Conservation (phyloP, 1,140 invertebrate genomes). For the Drosophila funebris region DNA sequence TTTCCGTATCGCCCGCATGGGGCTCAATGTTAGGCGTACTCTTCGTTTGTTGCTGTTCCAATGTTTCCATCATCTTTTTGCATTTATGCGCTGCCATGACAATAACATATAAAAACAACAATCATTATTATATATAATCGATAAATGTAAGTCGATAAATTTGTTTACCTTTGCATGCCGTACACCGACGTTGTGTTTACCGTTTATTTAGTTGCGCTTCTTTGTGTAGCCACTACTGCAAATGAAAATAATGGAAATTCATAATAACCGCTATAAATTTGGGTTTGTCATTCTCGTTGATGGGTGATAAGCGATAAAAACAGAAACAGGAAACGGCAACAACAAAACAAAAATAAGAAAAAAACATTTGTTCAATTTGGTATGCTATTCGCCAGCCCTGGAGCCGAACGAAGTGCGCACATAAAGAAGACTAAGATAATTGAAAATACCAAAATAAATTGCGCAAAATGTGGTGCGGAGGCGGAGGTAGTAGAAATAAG, state of each 20-base stretch:
- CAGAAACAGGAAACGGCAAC: conserved; percentile 4
- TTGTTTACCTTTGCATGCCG: conserved; percentile 73
- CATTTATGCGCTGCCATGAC: conserved; percentile 65
- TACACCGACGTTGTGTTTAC: conserved; percentile 45
- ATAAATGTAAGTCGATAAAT: conserved; percentile 40
- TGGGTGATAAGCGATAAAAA: conserved; percentile 11
- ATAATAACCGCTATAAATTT: neutral
- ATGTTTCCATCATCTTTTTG: conserved; percentile 70
- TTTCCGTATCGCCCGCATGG: conserved; percentile 34
- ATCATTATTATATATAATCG: conserved; percentile 23
- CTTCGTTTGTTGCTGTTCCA: conserved; percentile 65
- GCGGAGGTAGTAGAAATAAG: conserved; percentile 12
- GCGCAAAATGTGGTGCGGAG: conserved; percentile 38
- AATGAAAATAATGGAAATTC: conserved; percentile 13
- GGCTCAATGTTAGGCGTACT: conserved; percentile 60
- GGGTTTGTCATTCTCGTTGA: conserved; percentile 15
- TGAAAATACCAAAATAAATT: conserved; percentile 74
- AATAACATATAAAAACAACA: conserved; percentile 22
- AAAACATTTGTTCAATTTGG: conserved; percentile 17
- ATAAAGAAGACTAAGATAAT: conserved; percentile 50
- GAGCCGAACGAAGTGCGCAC: conserved; percentile 39
- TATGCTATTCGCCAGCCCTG: conserved; percentile 55
- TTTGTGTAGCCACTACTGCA: conserved; percentile 21
- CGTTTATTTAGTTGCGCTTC: conserved; percentile 26
- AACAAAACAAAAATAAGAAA: conserved; percentile 5